Evolutionary conservation across 2,888 invertebrate species (phyloP).

Genomic region (Xylota sylvarum): DNA sequence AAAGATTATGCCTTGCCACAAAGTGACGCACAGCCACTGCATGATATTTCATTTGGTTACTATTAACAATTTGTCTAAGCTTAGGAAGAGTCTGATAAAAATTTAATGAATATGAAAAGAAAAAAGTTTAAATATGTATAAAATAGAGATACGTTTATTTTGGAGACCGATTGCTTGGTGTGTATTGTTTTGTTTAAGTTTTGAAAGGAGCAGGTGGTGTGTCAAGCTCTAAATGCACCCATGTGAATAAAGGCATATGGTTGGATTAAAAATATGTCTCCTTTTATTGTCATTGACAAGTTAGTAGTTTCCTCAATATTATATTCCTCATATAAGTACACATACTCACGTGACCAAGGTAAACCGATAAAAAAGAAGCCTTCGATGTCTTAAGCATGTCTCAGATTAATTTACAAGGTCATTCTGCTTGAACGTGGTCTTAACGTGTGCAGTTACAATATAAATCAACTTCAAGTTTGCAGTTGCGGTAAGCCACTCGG

Average conservation of each 20-base stretch:
- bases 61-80: constrained; percentile 85
- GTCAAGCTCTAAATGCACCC: neutral
- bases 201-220: too few relatives aligned
- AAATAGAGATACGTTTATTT: neutral
- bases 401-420: constrained; percentile 7
- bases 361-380: neutral
- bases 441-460: neutral
- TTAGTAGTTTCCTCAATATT: too few relatives aligned
- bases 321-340: neutral
- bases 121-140: constrained; percentile 33
- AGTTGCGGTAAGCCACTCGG: constrained; percentile 2
- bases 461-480: constrained; percentile 5
- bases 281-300: too few relatives aligned
- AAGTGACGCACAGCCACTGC: constrained; percentile 89
- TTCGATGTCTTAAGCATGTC: neutral
- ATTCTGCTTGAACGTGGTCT: neutral
- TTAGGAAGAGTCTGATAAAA: constrained; percentile 65
- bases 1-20: constrained; percentile 92
- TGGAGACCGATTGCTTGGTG: neutral
- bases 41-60: constrained; percentile 94
- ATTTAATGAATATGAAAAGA: constrained; percentile 36
- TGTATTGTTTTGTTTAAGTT: constrained; percentile 7
- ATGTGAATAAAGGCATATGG: neutral
- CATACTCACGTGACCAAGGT: neutral
- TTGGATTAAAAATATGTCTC: neutral